A percentile compares a stretch with the other conserved stretches of the same genome.
These are phyloP conservation scores for Diploptera punctata DNA, from an alignment of 2,888 invertebrate genomes.

Conservation along the genomic window DNA sequence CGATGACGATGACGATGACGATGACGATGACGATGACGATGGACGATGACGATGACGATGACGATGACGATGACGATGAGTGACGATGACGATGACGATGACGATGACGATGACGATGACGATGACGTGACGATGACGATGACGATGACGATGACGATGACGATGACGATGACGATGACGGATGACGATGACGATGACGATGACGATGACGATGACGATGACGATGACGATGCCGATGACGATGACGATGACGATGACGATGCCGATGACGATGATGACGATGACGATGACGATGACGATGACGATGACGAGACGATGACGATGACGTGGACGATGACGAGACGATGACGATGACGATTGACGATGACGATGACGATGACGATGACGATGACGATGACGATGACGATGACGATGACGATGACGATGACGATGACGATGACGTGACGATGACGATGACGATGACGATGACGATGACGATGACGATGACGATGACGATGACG, in stretches of 20 bases:
- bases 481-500: not conserved
- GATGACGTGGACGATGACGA: no score
- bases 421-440: no score
- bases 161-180: no score
- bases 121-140: no score
- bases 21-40: not conserved
- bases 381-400: not conserved
- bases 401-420: no score
- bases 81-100: no score
- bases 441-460: not conserved
- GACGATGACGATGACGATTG: no score
- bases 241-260: no score
- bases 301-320: not conserved
- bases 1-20: not conserved
- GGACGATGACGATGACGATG: not conserved
- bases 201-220: not conserved
- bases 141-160: not conserved
- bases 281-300: not conserved
- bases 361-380: not conserved
- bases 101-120: not conserved
- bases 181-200: not conserved
- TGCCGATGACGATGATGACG: no score
- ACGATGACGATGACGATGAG: no score
- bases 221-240: no score
- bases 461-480: constrained; percentile 1